Base-by-base conservation (phyloP, 1,140 invertebrate genomes). In the Hormaphis cornu region DNA sequence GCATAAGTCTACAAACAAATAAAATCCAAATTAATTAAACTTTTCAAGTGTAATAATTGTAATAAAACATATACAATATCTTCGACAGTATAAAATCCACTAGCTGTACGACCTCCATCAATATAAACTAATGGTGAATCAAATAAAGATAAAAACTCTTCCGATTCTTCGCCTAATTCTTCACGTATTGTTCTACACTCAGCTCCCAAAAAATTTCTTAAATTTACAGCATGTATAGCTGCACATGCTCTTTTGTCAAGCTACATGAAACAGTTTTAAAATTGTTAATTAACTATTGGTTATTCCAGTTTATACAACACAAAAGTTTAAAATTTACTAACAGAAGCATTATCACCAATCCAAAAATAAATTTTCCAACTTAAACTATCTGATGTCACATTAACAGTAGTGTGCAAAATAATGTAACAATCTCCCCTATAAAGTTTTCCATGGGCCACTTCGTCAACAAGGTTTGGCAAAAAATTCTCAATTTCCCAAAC, bases 401-500 rank as follows among this genome's bases (percentile, higher is more conserved):
- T 95, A 40, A 89, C 79, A 40, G 80, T 85, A 0, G 97, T 99
- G 79, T 97, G 94, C 50, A 99, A 79, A 66, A 99, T 84, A 74
- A 99, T 98, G 77, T 99, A 99, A 80, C 96, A 99, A 79, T 99
- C 97, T 16, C 92, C 97, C 81, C 98, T 95, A 77, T 98, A 99
- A 80, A 99, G 99, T 80, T 98, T 97, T 8, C 97, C 97, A 80
- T 97, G 89, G 1, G 91, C 86, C 12, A 89, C 74, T 71, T 74
- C 74, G 42, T 76, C 75, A 18, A 76, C 77, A 75, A 89, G 87
- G 78, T 95, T 97, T 0, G 97, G 97, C 70, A 98, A 81, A 78
- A 99, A 99, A 78, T 99, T 99, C 80, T 99, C 96, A 71, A 99
- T 99, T 82, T 98, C 95, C 94, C 95, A 98, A 71, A 95, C 87